Base-by-base conservation (phyloP, 2,888 invertebrate species). In the Carpatolechia fugitivella region DNA sequence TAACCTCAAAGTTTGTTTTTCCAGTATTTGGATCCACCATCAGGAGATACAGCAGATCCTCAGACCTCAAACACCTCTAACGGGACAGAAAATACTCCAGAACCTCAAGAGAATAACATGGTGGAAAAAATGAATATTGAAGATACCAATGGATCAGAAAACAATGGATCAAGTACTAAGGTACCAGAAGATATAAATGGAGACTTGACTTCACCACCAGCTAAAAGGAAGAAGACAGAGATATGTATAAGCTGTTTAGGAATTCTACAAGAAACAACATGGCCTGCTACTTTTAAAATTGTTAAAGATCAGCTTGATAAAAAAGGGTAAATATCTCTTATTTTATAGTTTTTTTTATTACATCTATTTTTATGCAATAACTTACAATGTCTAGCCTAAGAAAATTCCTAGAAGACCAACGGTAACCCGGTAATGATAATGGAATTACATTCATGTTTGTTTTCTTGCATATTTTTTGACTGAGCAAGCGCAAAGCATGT, bases 181-280 rank as follows among this genome's bases (percentile, higher is more conserved):
- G 18, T 1, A 16, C 47, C 5, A 50, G 49, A 20, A 29, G 29
- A 31, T 7, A 33, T 8, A 18, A 35, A 35, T 49, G 35, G n/a
- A n/a, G 2, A 24, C 6, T 10, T 11, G 3, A 0, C 38, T 13
- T 56, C 69, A 0, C 78, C 80, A 0, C 65, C 74, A 1, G 55
- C 65, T 29, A 93, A 92, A 70, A 85, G 84, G 58, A 68, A 76
- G 5, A 92, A 92, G 59, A 60, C 72, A 0, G 87, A 84, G 61
- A 80, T 92, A 0, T 97, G 97, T 68, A 78, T 92, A 0, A 91
- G 92, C 50, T 97, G 97, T 70, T 80, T 97, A 5, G 95, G 95
- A 0, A 81, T 96, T 5, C 90, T 97, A 52, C 93, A 95, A 67
- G 85, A 91, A 54, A 76, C 84, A 14, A 85, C 90, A 33, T 93